These are phyloP conservation scores for Ormyrus thymus DNA, from an alignment of 2,888 invertebrate genomes.

Conservation along the genomic window DNA sequence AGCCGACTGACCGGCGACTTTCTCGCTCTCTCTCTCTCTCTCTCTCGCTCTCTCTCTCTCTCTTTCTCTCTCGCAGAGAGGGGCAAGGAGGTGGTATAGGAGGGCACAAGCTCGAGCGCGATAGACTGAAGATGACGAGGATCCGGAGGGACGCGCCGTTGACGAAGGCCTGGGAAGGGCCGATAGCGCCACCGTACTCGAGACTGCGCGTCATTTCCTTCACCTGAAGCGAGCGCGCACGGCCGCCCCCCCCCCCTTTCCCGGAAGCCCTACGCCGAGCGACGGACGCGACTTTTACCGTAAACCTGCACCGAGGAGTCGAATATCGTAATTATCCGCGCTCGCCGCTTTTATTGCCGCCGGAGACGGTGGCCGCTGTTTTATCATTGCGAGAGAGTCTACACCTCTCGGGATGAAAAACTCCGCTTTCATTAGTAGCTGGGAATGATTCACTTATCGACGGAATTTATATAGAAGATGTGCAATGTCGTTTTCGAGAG, in stretches of 20 bases:
- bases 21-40: slow-evolving; percentile 1
- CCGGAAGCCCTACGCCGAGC: neutral
- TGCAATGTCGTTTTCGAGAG: neutral
- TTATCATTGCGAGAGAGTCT: too few species aligned
- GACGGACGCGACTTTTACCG: neutral
- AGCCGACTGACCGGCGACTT: slow-evolving; percentile 35
- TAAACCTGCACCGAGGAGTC: neutral
- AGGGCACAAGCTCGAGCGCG: neutral
- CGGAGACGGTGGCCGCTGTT: too few species aligned
- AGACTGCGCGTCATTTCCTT: slow-evolving; percentile 27
- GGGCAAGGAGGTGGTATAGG: neutral
- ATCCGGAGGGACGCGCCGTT: slow-evolving; percentile 28
- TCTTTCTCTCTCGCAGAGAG: neutral
- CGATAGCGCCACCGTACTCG: slow-evolving; percentile 21
- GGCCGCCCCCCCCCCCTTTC: slow-evolving; percentile 2
- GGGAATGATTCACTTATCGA: too few species aligned
- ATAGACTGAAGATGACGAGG: slow-evolving; percentile 4
- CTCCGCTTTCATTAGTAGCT: too few species aligned
- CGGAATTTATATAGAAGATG: too few species aligned
- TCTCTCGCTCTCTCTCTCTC: slow-evolving; percentile 38
- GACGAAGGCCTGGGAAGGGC: slow-evolving; percentile 32
- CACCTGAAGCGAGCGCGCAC: slow-evolving; percentile 1
- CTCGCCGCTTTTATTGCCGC: neutral
- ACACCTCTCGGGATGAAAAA: too few species aligned
- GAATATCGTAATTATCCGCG: slow-evolving; percentile 3